These are phyloP conservation scores for Labia minor DNA, from an alignment of 2,888 invertebrate species.

Conservation along the genomic window DNA sequence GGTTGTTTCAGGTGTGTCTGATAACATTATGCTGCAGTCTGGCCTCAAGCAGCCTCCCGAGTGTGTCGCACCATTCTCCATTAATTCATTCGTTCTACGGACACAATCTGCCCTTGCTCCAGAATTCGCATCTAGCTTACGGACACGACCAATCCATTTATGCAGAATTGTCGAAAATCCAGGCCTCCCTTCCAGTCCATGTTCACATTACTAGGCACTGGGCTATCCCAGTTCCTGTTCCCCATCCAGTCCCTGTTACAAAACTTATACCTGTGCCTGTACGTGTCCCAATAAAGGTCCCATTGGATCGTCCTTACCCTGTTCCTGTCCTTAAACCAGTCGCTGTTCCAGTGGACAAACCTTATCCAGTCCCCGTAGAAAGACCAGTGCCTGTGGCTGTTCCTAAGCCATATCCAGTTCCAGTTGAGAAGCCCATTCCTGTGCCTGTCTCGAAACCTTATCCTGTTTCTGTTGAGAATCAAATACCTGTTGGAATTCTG, in stretches of 20 bases:
- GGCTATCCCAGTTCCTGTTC: conserved; percentile 38
- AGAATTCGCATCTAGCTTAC: no score
- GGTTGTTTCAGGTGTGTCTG: no score
- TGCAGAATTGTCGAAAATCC: neutral
- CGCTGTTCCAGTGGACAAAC: conserved; percentile 26
- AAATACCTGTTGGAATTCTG: conserved; percentile 27
- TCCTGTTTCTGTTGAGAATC: conserved; percentile 20
- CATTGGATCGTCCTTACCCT: conserved; percentile 33
- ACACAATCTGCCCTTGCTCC: no score
- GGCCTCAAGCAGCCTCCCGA: no score
- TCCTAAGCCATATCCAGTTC: conserved; percentile 34
- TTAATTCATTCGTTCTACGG: no score
- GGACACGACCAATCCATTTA: no score
- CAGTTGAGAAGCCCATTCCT: conserved; percentile 33
- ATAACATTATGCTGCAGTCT: no score
- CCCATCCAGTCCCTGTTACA: conserved; percentile 40
- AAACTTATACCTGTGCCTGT: conserved; percentile 37
- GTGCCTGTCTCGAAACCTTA: conserved; percentile 31
- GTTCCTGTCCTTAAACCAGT: conserved; percentile 29
- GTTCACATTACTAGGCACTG: conserved; percentile 42
- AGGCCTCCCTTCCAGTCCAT: neutral
- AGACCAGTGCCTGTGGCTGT: conserved; percentile 34
- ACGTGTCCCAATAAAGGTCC: conserved; percentile 32
- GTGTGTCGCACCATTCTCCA: no score
- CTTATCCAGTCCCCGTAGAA: conserved; percentile 30